Evolutionary conservation across 2,888 invertebrate species (phyloP), one percentile per base, ranked within the genome.

Genomic region (Nematopogon swammerdamellus): DNA sequence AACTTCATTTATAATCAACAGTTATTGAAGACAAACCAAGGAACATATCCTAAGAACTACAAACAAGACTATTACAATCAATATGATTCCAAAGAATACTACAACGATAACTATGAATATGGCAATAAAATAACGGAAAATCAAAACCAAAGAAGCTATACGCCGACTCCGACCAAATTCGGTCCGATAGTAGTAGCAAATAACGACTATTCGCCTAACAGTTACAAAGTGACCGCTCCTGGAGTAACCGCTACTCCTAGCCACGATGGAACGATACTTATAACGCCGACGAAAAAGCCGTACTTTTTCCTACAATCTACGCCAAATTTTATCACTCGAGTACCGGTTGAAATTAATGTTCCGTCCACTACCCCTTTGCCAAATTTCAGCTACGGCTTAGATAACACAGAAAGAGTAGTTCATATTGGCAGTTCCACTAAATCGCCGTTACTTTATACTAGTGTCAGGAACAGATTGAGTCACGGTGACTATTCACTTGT

Each of bases 1-100:
- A n/a, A n/a, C n/a, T n/a, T n/a, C n/a, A n/a, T n/a, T n/a, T n/a
- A n/a, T n/a, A n/a, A n/a, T n/a, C n/a, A n/a, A n/a, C n/a, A n/a
- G n/a, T n/a, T n/a, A n/a, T n/a, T n/a, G n/a, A n/a, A n/a, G n/a
- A n/a, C n/a, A n/a, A n/a, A n/a, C n/a, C n/a, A n/a, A n/a, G n/a
- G n/a, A n/a, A n/a, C n/a, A n/a, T n/a, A n/a, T n/a, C n/a, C n/a
- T n/a, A n/a, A n/a, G n/a, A n/a, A 44, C 14, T 44, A 4, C 8
- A 60, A 62, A 49, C 58, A 60, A 45, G 58, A 67, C 51, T 64
- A 65, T 46, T 64, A 64, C 30, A 47, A 20, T 19, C 63, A 64
- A 36, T 69, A 71, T 47, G 53, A 51, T n/a, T 66, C 69, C 0
- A 71, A 70, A 58, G 76, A 77, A 53, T 64, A 67, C 50, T 64